These are phyloP conservation scores for Passer domesticus DNA, from an alignment of 2,113 vertebrate species.

Conservation along the genomic window DNA sequence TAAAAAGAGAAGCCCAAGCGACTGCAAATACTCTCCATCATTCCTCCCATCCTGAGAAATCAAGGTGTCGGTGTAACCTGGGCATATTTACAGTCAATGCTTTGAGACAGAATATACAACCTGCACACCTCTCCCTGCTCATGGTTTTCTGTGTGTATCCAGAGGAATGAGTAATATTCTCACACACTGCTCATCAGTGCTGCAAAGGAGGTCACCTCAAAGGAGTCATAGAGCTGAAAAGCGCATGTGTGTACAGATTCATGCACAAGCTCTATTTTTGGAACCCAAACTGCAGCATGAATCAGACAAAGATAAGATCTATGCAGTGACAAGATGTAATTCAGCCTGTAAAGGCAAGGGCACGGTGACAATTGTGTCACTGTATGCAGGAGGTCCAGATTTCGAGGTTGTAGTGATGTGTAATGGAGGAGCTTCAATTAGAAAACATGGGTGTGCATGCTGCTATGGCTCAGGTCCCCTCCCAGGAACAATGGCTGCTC, in stretches of 20 bases:
- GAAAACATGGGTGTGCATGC: background rate
- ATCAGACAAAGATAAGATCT: background rate
- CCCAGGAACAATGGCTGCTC: rapidly evolving
- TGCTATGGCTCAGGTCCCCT: background rate
- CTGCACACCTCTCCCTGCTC: rapidly evolving
- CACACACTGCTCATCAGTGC: background rate
- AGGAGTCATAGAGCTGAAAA: background rate
- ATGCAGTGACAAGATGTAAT: background rate
- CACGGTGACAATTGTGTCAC: background rate
- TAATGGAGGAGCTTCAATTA: background rate
- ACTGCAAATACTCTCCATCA: background rate
- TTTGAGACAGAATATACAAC: background rate
- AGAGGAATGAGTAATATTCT: background rate
- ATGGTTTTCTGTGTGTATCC: background rate
- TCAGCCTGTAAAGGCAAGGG: background rate
- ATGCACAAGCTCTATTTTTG: background rate
- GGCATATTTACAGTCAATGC: background rate
- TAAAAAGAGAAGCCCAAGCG: background rate
- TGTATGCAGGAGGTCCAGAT: background rate
- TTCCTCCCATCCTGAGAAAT: background rate
- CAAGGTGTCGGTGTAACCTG: background rate
- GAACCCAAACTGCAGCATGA: constrained; percentile 10
- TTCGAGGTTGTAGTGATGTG: background rate
- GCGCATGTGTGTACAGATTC: background rate
- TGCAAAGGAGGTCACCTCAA: constrained; percentile 21